phyloP scores from a whole-genome alignment of 2,888 invertebrate genomes.

The Nycteola revayana region DNA sequence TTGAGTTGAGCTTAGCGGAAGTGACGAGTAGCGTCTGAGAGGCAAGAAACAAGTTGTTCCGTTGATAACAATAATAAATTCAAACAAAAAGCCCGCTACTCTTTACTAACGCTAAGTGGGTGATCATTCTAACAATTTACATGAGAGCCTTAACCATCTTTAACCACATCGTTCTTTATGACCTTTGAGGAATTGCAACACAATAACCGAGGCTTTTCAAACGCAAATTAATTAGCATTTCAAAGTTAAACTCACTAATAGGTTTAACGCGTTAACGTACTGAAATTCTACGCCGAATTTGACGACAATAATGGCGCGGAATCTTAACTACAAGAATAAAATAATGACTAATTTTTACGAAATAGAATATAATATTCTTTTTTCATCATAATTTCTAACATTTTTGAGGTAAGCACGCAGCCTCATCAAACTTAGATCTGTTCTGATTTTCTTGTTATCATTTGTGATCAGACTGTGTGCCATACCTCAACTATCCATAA shows the following conservation, averaged over 20 bases:
- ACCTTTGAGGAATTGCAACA: slow-evolving; percentile 23
- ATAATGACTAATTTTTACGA: background rate
- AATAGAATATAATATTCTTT: background rate
- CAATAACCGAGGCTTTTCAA: slow-evolving; percentile 24
- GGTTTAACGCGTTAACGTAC: slow-evolving; percentile 31
- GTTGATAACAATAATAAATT: background rate
- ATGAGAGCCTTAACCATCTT: slow-evolving; percentile 57
- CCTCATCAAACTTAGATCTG: too few relatives aligned
- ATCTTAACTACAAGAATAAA: background rate
- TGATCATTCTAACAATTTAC: slow-evolving; percentile 56
- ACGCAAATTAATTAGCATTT: slow-evolving; percentile 23
- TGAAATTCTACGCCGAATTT: slow-evolving; percentile 44
- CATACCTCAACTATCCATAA: too few relatives aligned
- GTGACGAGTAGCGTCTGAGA: slow-evolving; percentile 11
- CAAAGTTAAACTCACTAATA: slow-evolving; percentile 20
- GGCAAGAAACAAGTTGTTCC: background rate
- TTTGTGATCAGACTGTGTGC: too few relatives aligned
- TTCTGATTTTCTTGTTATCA: too few relatives aligned
- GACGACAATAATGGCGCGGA: slow-evolving; percentile 22
- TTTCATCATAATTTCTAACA: too few relatives aligned
- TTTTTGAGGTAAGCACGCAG: too few relatives aligned
- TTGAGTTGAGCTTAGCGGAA: slow-evolving; percentile 14
- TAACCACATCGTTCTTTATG: slow-evolving; percentile 40
- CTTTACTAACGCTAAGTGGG: slow-evolving; percentile 37
- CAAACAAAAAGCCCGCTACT: slow-evolving; percentile 25